These are phyloP conservation scores for Torymus aiolomorphi DNA, from an alignment of 2,888 invertebrate species.

Conservation along the genomic window DNA sequence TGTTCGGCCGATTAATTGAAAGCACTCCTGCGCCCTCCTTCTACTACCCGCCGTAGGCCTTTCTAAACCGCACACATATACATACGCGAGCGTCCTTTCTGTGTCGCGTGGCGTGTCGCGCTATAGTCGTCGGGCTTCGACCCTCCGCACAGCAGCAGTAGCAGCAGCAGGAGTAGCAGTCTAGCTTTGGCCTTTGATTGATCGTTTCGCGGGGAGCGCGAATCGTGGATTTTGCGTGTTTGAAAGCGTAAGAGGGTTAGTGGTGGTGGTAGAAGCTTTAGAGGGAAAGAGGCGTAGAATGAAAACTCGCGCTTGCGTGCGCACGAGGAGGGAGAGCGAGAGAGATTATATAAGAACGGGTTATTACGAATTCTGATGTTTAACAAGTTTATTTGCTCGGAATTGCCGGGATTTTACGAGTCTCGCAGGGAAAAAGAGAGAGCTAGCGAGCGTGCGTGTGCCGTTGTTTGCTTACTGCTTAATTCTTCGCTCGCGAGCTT, in stretches of 20 bases:
- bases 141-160: too few relatives aligned
- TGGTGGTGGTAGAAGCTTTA: background rate
- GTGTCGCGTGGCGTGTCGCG: slow-evolving; percentile 35
- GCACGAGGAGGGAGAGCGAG: background rate
- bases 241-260: slow-evolving; percentile 6
- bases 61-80: too few relatives aligned
- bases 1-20: slow-evolving; percentile 61
- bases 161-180: too few relatives aligned
- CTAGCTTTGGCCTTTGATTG: slow-evolving; percentile 24
- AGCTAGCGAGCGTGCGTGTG: background rate
- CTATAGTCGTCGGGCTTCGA: slow-evolving; percentile 12
- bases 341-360: slow-evolving; percentile 5
- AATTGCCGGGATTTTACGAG: slow-evolving; percentile 5
- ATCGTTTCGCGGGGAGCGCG: slow-evolving; percentile 10
- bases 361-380: slow-evolving; percentile 8
- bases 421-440: too few relatives aligned
- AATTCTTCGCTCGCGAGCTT: slow-evolving; percentile 8
- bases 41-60: too few relatives aligned
- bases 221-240: slow-evolving; percentile 19
- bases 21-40: slow-evolving; percentile 32
- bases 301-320: background rate
- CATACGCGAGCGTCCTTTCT: slow-evolving; percentile 44
- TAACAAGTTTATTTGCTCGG: slow-evolving; percentile 30
- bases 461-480: background rate
- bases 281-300: too few relatives aligned